Base-by-base conservation (phyloP, 2,888 invertebrate genomes). In the Chelonus formosanus region DNA sequence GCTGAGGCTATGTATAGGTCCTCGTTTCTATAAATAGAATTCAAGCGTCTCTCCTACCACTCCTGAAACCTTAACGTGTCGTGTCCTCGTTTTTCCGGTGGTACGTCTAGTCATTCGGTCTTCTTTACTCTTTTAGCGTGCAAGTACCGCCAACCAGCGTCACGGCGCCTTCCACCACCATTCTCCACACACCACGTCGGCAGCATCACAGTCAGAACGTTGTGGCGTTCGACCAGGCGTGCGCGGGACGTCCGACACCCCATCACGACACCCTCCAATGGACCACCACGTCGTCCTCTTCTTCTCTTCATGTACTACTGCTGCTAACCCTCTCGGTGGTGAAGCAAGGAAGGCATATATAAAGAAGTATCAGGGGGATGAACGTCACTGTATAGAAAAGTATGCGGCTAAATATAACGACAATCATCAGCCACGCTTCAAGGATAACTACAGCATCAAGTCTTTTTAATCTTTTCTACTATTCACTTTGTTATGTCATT, bases 21-120 rank as follows among this genome's bases (percentile, higher is more conserved):
- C 79, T 75, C 77, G 73, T 74, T 80, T 82, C 82, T 82, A 82
- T 81, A 82, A 82, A 82, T 82, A 82, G 82, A 81, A 80, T 77
- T 76, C 76, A 74, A 76, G 76, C 73, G 73, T 73, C 71, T 64
- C 68, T 59, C 64, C 70, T 58, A 44, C 57, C 45, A 57, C 48
- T 43, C 60, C n/a, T 63, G 55, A 50, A 40, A 54, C 52, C 35
- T 54, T 48, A 52, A 52, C 34, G 36, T 67, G 20, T 34, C 63
- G 40, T 34, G 55, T 61, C 61, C 53, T 63, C 66, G 62, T 52
- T 55, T 55, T 63, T 59, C 43, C 67, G 55, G 63, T 50, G 65
- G 40, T 61, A 52, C 34, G 59, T 43, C 57, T 55, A 64, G 43
- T 53, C 48, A 65, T 60, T 63, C 52, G 64, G 69, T 72, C 72